Evolutionary conservation across 2,797 vertebrate species (phyloP), one percentile per base, ranked within the genome.

Genomic region (Eidolon dupreanum): DNA sequence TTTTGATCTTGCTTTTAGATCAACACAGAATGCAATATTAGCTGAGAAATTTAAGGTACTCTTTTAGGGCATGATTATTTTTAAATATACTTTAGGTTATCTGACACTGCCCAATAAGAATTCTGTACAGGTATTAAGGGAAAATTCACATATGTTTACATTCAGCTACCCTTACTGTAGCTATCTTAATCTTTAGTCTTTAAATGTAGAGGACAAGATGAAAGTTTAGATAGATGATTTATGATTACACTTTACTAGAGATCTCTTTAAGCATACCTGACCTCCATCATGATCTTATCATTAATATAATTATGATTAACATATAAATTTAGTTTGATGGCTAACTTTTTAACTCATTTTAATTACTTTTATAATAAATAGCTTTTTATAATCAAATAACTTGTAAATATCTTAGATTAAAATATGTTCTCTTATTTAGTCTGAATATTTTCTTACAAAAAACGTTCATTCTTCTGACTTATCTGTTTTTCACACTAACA

Each of bases 361-460:
- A 28, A 83, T 51, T 63, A 31, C 15, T 28, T 87, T 63, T 61
- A 24, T 57, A 33, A 63, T 19, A 66, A 78, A 36, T 63, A 66
- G 3, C 8, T 55, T 68, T 96, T 81, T 55, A 55, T 65, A 88
- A 36, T 78, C 36, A 90, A 55, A 57, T 33, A 84, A 51, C 43
- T 24, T 46, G 33, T 59, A 49, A 65, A 87, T 22, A 49, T 43
- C 10, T 86, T 26, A 79, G 31, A 57, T 87, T 90, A 46, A 90
- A 88, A 71, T 95, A 41, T 1, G 5, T 75, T 75, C 3, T 84
- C 4, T 71, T 82, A 59, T 46, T 88, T 68, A 59, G 9, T 63
- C 66, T 92, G 4, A 31, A 53, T n/a, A 31, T 68, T 96, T 95
- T 96, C 53, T 55, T 70, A 49, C 55, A 92, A 81, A 82, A 38